Evolutionary conservation across 2,888 invertebrate genomes (phyloP).

Genomic region (Stictocephala bisonia): DNA sequence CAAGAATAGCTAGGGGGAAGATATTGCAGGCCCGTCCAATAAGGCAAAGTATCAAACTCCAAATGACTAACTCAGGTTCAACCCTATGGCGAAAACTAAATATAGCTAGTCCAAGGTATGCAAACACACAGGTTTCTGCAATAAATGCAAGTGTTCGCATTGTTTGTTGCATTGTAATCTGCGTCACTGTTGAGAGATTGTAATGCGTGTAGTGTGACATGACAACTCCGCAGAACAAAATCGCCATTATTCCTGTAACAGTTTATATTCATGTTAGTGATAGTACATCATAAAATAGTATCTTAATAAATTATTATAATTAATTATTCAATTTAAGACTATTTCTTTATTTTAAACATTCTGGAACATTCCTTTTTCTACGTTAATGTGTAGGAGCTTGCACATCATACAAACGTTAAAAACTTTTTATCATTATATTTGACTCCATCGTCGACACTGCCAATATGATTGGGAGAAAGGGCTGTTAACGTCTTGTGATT

Average conservation of each 20-base stretch:
- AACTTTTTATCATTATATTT: too few relatives aligned
- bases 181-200: constrained; percentile 97
- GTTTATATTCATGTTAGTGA: constrained; percentile 25
- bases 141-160: constrained; percentile 97
- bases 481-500: too few relatives aligned
- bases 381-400: too few relatives aligned
- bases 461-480: too few relatives aligned
- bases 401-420: too few relatives aligned
- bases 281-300: not conserved
- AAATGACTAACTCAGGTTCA: constrained; percentile 77
- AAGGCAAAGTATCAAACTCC: constrained; percentile 93
- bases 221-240: constrained; percentile 97
- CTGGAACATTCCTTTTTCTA: too few relatives aligned
- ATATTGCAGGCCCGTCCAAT: constrained; percentile 97
- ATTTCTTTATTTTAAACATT: constrained; percentile 31
- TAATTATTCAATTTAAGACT: not conserved
- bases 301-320: not conserved
- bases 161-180: constrained; percentile 99
- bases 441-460: too few relatives aligned
- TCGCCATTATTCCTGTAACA: constrained; percentile 94
- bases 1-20: constrained; percentile 91
- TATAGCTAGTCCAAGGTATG: constrained; percentile 94
- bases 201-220: constrained; percentile 99
- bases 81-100: constrained; percentile 93
- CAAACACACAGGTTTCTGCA: constrained; percentile 98